phyloP scores from a whole-genome alignment of 2,888 invertebrate species.

The Clostera curtula region DNA sequence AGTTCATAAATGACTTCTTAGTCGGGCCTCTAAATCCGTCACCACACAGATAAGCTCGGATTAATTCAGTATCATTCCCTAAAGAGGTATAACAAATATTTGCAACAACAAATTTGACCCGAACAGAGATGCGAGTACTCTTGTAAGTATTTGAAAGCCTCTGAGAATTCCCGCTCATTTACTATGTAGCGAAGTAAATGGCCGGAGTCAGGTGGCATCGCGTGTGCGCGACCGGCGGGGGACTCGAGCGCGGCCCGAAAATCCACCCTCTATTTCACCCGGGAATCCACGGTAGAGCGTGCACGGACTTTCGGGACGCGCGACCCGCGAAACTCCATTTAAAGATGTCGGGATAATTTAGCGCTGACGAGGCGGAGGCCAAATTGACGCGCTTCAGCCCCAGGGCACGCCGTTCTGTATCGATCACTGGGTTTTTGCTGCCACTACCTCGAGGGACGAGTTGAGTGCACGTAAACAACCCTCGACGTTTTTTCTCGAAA shows the following conservation, averaged over 20 bases:
- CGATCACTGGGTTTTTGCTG: slow-evolving; percentile 53
- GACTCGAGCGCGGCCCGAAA: slow-evolving; percentile 36
- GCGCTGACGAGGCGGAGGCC: slow-evolving; percentile 67
- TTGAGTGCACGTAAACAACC: slow-evolving; percentile 53
- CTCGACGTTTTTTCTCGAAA: slow-evolving; percentile 41
- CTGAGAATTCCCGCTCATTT: slow-evolving; percentile 18
- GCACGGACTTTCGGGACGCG: slow-evolving; percentile 48
- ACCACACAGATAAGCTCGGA: too few species aligned
- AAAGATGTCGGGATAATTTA: slow-evolving; percentile 73
- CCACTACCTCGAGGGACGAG: slow-evolving; percentile 42
- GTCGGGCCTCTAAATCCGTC: too few species aligned
- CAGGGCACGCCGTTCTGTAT: slow-evolving; percentile 49
- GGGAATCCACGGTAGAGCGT: slow-evolving; percentile 40
- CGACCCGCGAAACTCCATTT: slow-evolving; percentile 70
- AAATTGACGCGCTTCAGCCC: slow-evolving; percentile 62
- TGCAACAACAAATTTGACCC: too few species aligned
- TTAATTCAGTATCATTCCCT: too few species aligned
- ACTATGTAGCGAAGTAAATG: slow-evolving; percentile 27
- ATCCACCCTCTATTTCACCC: slow-evolving; percentile 37
- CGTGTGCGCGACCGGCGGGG: slow-evolving; percentile 45
- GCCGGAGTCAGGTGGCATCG: slow-evolving; percentile 52
- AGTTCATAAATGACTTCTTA: too few species aligned
- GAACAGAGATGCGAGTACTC: too few species aligned
- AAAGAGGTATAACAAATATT: too few species aligned
- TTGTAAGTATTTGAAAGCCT: slow-evolving; percentile 9